Conservation (phyloP, 1,140 invertebrate species). For the Aphaenogaster ashmeadi region DNA sequence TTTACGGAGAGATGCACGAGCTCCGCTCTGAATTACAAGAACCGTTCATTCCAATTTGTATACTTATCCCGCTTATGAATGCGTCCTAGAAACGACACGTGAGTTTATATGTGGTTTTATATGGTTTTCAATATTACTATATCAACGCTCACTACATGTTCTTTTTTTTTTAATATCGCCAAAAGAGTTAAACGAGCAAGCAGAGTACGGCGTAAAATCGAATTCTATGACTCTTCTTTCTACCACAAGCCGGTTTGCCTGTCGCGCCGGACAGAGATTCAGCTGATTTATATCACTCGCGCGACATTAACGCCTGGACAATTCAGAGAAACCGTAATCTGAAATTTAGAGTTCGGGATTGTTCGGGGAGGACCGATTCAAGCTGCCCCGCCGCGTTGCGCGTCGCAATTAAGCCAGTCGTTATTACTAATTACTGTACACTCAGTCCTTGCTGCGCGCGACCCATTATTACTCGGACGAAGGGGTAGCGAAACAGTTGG, state of each 20-base stretch:
- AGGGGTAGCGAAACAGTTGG: conserved; percentile 9
- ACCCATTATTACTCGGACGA: conserved; percentile 33
- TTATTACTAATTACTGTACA: conserved; percentile 57
- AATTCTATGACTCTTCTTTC: conserved; percentile 2
- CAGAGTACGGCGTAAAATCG: background rate
- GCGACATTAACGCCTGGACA: background rate
- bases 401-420: conserved; percentile 25
- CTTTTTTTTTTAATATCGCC: background rate
- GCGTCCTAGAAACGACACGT: background rate
- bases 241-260: background rate
- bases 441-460: background rate
- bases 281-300: background rate
- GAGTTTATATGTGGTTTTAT: background rate
- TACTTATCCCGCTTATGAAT: background rate
- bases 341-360: conserved; percentile 23
- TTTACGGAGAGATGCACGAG: background rate
- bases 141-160: background rate
- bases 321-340: background rate
- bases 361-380: background rate
- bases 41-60: background rate
- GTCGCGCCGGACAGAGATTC: conserved; percentile 37
- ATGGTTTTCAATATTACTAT: background rate
- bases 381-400: background rate
- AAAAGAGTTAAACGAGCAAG: conserved; percentile 14
- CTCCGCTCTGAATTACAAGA: background rate